These are phyloP conservation scores for Augiades crinisus DNA, from an alignment of 2,888 invertebrate genomes.

Conservation along the genomic window DNA sequence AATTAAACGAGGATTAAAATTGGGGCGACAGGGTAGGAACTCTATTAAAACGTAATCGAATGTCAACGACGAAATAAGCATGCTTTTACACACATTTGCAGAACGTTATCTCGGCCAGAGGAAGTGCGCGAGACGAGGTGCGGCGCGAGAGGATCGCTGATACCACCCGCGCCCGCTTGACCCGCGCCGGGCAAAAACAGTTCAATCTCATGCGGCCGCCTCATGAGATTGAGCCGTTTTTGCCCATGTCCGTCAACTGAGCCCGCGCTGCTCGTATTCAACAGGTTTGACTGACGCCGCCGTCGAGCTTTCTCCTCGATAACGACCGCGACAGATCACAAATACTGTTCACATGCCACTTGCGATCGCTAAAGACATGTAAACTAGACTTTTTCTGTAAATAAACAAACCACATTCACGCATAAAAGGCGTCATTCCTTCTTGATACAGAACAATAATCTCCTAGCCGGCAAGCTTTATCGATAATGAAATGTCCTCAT, in stretches of 20 bases:
- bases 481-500: slow-evolving; percentile 4
- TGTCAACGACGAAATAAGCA: neutral
- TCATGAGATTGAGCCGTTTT: no score
- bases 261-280: neutral
- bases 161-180: slow-evolving; percentile 18
- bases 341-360: neutral
- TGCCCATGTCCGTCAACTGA: no score
- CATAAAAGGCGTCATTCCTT: neutral
- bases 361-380: neutral
- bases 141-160: slow-evolving; percentile 3
- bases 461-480: neutral
- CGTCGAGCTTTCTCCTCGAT: slow-evolving; percentile 12
- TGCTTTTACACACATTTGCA: slow-evolving; percentile 2
- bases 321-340: slow-evolving; percentile 4
- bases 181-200: slow-evolving; percentile 26
- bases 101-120: slow-evolving; percentile 14
- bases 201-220: slow-evolving; percentile 12
- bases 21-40: neutral
- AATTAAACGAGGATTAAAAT: no score
- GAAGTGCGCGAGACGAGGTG: slow-evolving; percentile 7
- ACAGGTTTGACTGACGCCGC: slow-evolving; percentile 15
- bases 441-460: slow-evolving; percentile 1
- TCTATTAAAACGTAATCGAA: neutral
- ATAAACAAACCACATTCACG: neutral
- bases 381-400: neutral